phyloP scores from a whole-genome alignment of 2,888 invertebrate species.

The Himalopsyche tibetana region DNA sequence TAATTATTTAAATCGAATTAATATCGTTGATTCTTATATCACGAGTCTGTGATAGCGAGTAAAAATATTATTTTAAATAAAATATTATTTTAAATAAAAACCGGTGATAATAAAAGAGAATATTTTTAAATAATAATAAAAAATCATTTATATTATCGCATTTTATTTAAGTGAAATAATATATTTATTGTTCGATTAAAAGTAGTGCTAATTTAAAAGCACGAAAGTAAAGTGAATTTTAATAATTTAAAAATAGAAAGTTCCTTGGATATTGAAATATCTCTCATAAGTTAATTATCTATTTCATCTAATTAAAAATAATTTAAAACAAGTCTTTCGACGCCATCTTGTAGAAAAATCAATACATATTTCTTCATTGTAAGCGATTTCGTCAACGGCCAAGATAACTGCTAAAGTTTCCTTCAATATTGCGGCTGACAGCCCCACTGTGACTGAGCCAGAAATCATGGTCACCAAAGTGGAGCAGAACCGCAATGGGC shows the following conservation, averaged over 20 bases:
- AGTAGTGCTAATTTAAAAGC: slow-evolving; percentile 9
- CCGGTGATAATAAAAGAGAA: slow-evolving; percentile 17
- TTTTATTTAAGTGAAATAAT: slow-evolving; percentile 25
- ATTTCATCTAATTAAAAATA: too few species aligned
- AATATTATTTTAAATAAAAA: slow-evolving; percentile 19
- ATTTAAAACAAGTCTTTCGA: too few species aligned
- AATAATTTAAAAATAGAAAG: too few species aligned
- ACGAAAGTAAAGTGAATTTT: background rate
- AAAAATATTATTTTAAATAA: too few species aligned
- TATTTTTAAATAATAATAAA: slow-evolving; percentile 7
- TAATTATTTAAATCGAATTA: slow-evolving; percentile 33
- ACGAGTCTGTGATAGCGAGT: slow-evolving; percentile 5
- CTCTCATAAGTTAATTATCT: too few species aligned
- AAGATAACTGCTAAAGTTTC: background rate
- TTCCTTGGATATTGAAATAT: too few species aligned
- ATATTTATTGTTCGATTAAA: slow-evolving; percentile 22
- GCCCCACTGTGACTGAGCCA: slow-evolving; percentile 35
- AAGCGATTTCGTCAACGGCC: background rate
- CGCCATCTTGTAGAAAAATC: background rate
- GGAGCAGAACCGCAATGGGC: slow-evolving; percentile 80
- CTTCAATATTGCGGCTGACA: slow-evolving; percentile 49
- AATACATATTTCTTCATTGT: background rate
- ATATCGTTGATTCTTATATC: slow-evolving; percentile 8
- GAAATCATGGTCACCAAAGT: slow-evolving; percentile 69
- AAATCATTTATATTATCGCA: background rate